Base-by-base conservation (phyloP, 1,140 invertebrate species). In the Bacillus rossius region DNA sequence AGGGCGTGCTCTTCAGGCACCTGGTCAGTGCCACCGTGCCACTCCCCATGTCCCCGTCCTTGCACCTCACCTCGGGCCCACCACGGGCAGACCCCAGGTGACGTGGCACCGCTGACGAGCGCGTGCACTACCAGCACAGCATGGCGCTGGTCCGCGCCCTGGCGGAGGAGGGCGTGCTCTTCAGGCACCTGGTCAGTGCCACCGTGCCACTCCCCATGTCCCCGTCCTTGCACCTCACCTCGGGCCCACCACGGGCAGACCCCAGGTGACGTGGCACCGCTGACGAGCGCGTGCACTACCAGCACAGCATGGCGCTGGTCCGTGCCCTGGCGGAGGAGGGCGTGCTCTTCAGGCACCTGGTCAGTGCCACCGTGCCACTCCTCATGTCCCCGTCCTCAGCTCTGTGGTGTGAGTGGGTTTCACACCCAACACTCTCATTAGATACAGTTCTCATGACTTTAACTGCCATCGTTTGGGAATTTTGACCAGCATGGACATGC, bases 81-180 rank as follows among this genome's bases (percentile, higher is more conserved):
- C n/a, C n/a, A n/a, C n/a, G n/a, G n/a, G n/a, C n/a, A n/a, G n/a
- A n/a, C n/a, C n/a, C n/a, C n/a, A n/a, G n/a, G n/a, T n/a, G n/a
- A 42, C 91, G 92, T 65, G 89, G 89, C 7, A 88, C 88, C 1
- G 86, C 86, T 3, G 90, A 93, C 69, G 81, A 88, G 43, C 75
- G 83, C 59, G 87, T 92, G 16, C 91, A 92, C 68, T 84, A 89
- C 64, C 89, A 90, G 67, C 89, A 95, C 69, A 85, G 89, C 2
- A 82, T 92, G 64, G 82, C 89, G 68, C 77, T 94, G n/a, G 85
- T 89, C 8, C 83, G 84, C 58, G 83, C 87, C 1, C 74, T 95
- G 13, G 82, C 87, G 2, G 78, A 84, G 54, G 82, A 85, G 61
- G 83, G 83, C 48, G 82, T 92, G 5, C 77, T 89, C 43, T 93